These are phyloP conservation scores for Rambutsinella grinnellia DNA, from an alignment of 2,888 invertebrate species.

Conservation along the genomic window DNA sequence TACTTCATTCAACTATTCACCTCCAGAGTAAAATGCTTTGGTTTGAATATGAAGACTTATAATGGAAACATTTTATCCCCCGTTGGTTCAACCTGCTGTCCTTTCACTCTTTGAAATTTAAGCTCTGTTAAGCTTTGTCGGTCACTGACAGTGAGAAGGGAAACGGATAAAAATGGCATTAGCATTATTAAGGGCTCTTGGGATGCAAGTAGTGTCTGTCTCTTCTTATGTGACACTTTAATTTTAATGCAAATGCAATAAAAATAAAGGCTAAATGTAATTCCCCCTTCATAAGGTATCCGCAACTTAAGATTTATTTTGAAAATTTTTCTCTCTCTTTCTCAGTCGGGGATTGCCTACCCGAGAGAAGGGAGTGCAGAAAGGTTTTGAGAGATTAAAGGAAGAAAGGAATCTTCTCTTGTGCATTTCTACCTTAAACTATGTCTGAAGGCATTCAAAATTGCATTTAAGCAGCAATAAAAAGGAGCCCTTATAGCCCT, in stretches of 20 bases:
- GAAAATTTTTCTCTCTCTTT: no score
- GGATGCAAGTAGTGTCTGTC: not conserved
- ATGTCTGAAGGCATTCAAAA: no score
- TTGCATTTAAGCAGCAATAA: no score
- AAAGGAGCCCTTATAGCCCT: no score
- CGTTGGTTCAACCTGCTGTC: not conserved
- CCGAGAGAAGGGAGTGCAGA: no score
- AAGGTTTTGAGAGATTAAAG: no score
- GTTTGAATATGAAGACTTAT: not conserved
- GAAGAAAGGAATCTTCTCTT: no score
- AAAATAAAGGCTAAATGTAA: not conserved
- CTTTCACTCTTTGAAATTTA: not conserved
- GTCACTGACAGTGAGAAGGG: conserved; percentile 2
- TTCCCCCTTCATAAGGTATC: not conserved
- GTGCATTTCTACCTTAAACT: no score
- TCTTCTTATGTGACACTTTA: not conserved
- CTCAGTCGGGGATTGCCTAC: no score
- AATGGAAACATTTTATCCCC: not conserved
- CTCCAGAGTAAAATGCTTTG: no score
- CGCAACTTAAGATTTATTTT: no score
- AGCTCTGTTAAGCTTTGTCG: not conserved
- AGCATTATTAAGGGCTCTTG: not conserved
- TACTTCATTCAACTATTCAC: no score
- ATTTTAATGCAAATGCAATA: not conserved
- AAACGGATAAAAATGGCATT: not conserved